These are phyloP conservation scores for Halichoerus grypus DNA, from an alignment of 2,113 vertebrate species.

Conservation along the genomic window DNA sequence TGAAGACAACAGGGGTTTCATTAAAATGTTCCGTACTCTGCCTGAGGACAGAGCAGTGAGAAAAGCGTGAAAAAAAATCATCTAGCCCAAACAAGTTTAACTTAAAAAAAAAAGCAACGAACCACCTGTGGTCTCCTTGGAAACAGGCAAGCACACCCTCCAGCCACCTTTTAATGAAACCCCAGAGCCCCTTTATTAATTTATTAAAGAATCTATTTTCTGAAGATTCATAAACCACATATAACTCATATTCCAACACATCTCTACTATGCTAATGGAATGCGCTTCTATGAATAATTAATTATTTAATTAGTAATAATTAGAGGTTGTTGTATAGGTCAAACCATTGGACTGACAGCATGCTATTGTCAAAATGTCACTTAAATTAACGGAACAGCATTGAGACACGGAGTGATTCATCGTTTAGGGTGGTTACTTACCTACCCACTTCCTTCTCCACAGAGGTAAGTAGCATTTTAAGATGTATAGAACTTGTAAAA, in stretches of 20 bases:
- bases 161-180: slow-evolving; percentile 98
- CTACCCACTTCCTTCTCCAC: neutral
- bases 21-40: slow-evolving; percentile 92
- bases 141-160: slow-evolving; percentile 94
- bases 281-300: slow-evolving; percentile 91
- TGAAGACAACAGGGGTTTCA: slow-evolving; percentile 95
- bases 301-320: slow-evolving; percentile 95
- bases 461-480: slow-evolving; percentile 34
- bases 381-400: slow-evolving; percentile 83
- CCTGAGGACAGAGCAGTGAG: slow-evolving; percentile 92
- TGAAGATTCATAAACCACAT: slow-evolving; percentile 93
- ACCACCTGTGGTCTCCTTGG: slow-evolving; percentile 97
- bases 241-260: slow-evolving; percentile 92
- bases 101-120: slow-evolving; percentile 90
- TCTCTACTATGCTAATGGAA: slow-evolving; percentile 92
- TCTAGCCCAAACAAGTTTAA: slow-evolving; percentile 95
- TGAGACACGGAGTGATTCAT: slow-evolving; percentile 70
- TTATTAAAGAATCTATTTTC: slow-evolving; percentile 96
- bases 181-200: slow-evolving; percentile 96
- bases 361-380: slow-evolving; percentile 89
- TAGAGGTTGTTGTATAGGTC: slow-evolving; percentile 92
- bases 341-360: slow-evolving; percentile 89
- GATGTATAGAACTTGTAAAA: slow-evolving; percentile 67
- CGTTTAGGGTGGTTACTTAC: neutral
- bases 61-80: slow-evolving; percentile 90